Base-by-base conservation (phyloP, 64 coral and sea anemone genomes). In the Catalaphyllia jardinei region DNA sequence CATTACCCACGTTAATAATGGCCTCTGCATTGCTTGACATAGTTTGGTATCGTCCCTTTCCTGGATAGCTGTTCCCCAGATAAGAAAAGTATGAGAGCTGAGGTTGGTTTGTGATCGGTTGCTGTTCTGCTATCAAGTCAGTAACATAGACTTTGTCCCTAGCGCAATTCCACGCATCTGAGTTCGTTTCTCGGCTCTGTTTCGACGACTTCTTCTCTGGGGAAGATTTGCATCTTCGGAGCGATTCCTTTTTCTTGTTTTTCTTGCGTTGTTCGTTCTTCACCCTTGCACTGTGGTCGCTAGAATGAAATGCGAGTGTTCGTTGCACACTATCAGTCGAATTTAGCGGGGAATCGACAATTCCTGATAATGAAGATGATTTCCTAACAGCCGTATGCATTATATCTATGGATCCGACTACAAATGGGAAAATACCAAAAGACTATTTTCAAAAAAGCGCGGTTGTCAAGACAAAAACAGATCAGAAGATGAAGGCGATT, bases 21-120 rank as follows among this genome's bases (percentile, higher is more conserved):
- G 29, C 29, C 25, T 80, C 20, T 29, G 54, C 29, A 54, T 60
- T 24, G 3, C 31, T 29, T 13, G 10, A 29, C 14, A 60, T 14
- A 0, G n/a, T 0, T 15, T 80, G 78, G 33, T 80, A 80, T 16
- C 27, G 25, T 16, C 27, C 54, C 54, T 80, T 80, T 0, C 27
- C 4, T 24, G n/a, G 24, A 27, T 25, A n/a, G 27, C 5, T 60
- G 0, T 19, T 80, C 12, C 78, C 78, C 12, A 80, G 55, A 61
- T 60, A 80, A 10, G 78, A 9, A 61, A 80, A 80, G 78, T 80
- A 80, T 0, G 78, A 80, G 25, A 80, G 78, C 55, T 80, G 78
- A 0, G 78, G 78, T 29, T 80, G 78, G 1, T 8, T 55, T 6
- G 13, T 52, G 8, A 4, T 60, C 20, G 25, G 74, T 76, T 16